These are phyloP conservation scores for Trilocha varians DNA, from an alignment of 2,888 invertebrate species.

Conservation along the genomic window DNA sequence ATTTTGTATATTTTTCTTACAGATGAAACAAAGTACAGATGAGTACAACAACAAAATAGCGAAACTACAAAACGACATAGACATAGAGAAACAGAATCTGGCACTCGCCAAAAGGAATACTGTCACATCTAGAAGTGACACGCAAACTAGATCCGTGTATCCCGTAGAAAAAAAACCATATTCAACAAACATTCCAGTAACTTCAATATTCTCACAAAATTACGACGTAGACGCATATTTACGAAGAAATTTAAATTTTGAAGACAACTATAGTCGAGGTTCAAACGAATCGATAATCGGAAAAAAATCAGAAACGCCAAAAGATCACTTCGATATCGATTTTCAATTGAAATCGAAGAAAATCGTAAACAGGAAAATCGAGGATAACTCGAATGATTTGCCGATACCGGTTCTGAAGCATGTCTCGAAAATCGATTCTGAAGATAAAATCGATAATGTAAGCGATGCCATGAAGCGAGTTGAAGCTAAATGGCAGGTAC, in stretches of 20 bases:
- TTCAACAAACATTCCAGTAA: constrained; percentile 63
- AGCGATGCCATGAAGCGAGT: constrained; percentile 56
- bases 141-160: constrained; percentile 38
- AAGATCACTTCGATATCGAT: background rate
- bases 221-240: constrained; percentile 59
- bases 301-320: too few species aligned
- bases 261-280: constrained; percentile 19
- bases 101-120: constrained; percentile 20
- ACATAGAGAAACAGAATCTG: constrained; percentile 40
- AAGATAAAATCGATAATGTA: constrained; percentile 19
- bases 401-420: constrained; percentile 78
- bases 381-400: constrained; percentile 25
- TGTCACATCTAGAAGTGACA: constrained; percentile 38
- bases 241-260: constrained; percentile 49
- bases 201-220: constrained; percentile 47
- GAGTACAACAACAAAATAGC: constrained; percentile 62
- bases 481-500: constrained; percentile 71
- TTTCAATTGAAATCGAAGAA: background rate
- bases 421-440: constrained; percentile 32
- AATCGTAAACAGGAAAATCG: background rate
- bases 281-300: constrained; percentile 10
- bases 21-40: constrained; percentile 66
- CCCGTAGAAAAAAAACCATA: constrained; percentile 33
- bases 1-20: constrained; percentile 14
- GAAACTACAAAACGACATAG: constrained; percentile 62